Base-by-base conservation (phyloP, 2,888 invertebrate species). In the Drosophila testacea region DNA sequence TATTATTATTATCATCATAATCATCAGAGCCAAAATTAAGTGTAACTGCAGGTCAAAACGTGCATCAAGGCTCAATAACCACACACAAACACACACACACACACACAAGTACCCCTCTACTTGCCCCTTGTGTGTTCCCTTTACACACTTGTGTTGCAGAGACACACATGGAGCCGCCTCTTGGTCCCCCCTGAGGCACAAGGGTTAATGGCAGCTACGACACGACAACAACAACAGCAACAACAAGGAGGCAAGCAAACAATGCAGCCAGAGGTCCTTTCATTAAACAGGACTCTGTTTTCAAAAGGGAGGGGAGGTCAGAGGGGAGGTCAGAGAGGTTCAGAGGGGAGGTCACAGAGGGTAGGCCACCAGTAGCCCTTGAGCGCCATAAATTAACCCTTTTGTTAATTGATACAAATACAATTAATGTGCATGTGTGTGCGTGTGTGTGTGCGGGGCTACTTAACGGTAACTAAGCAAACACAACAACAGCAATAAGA, bases 331-430 rank as follows among this genome's bases (percentile, higher is more conserved):
- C 34, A 38, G 16, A 16, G 16, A 16, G 16, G 22, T 9, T 36
- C 39, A 13, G 44, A 30, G 22, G 52, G 41, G 46, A 44, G 50
- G 57, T 36, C 27, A 39, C 27, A 39, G 13, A 10, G 64, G 65
- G 59, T 65, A 51, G 60, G 51, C 61, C 30, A 41, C 64, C 65
- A 55, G 73, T 66, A 74, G 84, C 84, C 87, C 83, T 87, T 79
- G 86, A 89, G 89, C 86, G 84, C 88, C 89, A 90, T 90, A 90
- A 91, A 92, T 91, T 92, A 91, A 91, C 91, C 92, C 92, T 91
- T 92, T 91, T 88, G 92, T 92, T 92, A 92, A 92, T 92, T 92
- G 92, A 92, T 92, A 92, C 92, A 92, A 92, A 92, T 92, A 88
- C 84, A 91, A 89, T 88, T 85, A 89, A 86, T 81, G 83, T 74